Evolutionary conservation across 2,113 vertebrate genomes (phyloP).

Genomic region (Bungarus multicinctus): DNA sequence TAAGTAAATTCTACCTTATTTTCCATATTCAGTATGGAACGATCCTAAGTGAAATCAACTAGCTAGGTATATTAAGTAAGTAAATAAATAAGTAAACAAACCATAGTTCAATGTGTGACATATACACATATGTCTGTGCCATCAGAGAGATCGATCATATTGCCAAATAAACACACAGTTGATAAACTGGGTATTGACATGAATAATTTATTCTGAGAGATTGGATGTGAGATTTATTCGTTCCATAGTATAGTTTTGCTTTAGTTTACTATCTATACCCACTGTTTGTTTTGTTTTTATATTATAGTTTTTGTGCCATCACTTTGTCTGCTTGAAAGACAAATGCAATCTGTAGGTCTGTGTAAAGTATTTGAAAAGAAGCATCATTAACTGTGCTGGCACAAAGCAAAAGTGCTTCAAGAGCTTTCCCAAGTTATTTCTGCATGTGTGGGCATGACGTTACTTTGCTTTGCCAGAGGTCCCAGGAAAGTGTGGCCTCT

Average conservation of each 20-base stretch:
- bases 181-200: neutral
- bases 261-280: neutral
- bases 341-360: neutral
- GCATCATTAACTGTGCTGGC: neutral
- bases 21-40: neutral
- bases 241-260: neutral
- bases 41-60: neutral
- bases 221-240: neutral
- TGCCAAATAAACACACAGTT: neutral
- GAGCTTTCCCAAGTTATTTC: neutral
- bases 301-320: neutral
- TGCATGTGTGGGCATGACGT: neutral
- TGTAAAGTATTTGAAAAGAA: neutral
- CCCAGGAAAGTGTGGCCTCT: neutral
- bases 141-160: neutral
- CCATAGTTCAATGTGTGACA: neutral
- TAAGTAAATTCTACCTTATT: neutral
- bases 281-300: neutral
- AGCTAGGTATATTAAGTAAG: neutral
- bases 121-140: neutral
- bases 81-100: neutral
- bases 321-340: neutral
- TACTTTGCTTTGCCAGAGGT: neutral
- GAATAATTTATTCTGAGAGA: neutral
- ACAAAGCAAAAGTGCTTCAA: neutral